A percentile compares a stretch with the other conserved stretches of the same genome.
These are phyloP conservation scores for Temnothorax curvispinosus DNA, from an alignment of 1,140 invertebrate genomes.

Conservation along the genomic window DNA sequence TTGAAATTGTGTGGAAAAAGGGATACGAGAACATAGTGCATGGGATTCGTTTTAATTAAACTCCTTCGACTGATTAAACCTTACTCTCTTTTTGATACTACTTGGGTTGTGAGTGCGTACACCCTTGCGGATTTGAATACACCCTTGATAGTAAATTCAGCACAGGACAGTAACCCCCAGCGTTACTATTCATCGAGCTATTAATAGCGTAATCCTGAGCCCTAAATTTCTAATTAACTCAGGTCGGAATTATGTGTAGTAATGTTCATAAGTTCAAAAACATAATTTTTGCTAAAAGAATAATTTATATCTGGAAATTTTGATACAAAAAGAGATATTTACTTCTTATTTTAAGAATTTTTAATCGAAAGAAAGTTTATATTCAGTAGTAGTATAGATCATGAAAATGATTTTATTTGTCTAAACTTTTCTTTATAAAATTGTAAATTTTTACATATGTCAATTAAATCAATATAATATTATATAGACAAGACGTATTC, in stretches of 20 bases:
- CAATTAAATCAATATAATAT: not conserved
- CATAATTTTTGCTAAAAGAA: not conserved
- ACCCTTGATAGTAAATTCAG: not conserved
- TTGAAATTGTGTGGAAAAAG: not conserved
- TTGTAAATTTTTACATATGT: not conserved
- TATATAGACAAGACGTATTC: not conserved
- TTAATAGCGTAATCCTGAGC: not conserved
- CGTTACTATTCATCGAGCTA: not conserved
- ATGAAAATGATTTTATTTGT: not conserved
- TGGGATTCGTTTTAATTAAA: slow-evolving; percentile 64
- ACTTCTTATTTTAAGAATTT: not conserved
- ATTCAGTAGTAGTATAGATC: not conserved
- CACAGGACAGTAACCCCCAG: slow-evolving; percentile 4
- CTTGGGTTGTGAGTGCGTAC: not conserved
- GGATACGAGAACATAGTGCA: not conserved
- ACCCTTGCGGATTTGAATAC: not conserved
- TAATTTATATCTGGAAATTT: not conserved
- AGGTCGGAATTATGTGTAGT: not conserved
- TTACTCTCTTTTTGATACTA: not conserved
- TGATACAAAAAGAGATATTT: not conserved
- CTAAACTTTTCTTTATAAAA: not conserved
- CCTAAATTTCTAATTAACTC: not conserved
- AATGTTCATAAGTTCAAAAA: not conserved
- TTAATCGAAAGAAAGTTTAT: not conserved
- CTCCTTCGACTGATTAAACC: not conserved